These are phyloP conservation scores for Styela plicata DNA, from an alignment of 23 tunicate species.

Conservation along the genomic window DNA sequence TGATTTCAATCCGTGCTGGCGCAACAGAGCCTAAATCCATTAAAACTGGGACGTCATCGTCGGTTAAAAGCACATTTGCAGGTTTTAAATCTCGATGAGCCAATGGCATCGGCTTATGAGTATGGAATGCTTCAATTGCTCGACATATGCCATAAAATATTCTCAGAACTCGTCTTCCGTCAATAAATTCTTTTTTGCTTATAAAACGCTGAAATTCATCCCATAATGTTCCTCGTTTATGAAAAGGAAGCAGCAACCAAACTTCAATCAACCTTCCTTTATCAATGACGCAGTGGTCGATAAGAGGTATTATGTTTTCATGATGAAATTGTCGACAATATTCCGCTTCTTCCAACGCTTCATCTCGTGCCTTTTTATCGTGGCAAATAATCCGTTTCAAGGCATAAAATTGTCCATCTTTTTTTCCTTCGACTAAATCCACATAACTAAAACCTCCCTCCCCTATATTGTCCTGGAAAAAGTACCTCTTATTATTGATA, in stretches of 20 bases:
- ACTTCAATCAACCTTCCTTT: conserved; percentile 76
- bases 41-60: conserved; percentile 72
- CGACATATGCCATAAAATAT: conserved; percentile 70
- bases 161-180: conserved; percentile 36
- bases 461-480: conserved; percentile 65
- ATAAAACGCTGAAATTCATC: conserved; percentile 73
- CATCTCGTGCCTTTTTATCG: conserved; percentile 63
- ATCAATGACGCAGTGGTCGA: conserved; percentile 69
- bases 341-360: conserved; percentile 75
- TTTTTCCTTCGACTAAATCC: conserved; percentile 77
- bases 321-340: conserved; percentile 76
- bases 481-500: conserved; percentile 60
- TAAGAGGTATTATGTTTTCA: conserved; percentile 67
- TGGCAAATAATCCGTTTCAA: conserved; percentile 93
- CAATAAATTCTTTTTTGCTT: conserved; percentile 41
- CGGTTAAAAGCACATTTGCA: conserved; percentile 77
- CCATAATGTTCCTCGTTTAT: conserved; percentile 80
- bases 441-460: conserved; percentile 99
- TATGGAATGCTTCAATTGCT: conserved; percentile 64
- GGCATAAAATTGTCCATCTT: conserved; percentile 81
- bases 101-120: conserved; percentile 40
- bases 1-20: conserved; percentile 58
- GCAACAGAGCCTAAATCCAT: conserved; percentile 92
- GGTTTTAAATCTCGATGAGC: conserved; percentile 98
- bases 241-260: conserved; percentile 87